A percentile compares a stretch with the other conserved stretches of the same genome.
Conservation (phyloP, 53 echinoderm and acorn worm species). For the Mesocentrotus franciscanus region DNA sequence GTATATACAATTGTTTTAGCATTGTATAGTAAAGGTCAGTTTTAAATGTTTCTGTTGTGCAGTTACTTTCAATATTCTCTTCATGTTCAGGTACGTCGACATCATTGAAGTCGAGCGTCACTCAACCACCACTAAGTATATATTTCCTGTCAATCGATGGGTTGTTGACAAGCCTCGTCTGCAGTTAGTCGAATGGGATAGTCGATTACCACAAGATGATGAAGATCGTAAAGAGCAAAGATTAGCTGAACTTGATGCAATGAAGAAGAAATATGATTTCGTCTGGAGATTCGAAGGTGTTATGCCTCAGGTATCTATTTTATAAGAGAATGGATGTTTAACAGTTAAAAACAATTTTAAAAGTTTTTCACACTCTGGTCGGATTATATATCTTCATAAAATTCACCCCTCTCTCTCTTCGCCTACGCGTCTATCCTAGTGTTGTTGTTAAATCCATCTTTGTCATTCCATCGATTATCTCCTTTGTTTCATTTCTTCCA, state of each 20-base stretch:
- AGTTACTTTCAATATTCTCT: neutral
- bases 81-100: conserved; percentile 66
- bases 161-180: conserved; percentile 67
- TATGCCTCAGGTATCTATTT: conserved; percentile 70
- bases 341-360: too few relatives aligned
- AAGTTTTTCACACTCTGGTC: too few relatives aligned
- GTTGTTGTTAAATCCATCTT: neutral
- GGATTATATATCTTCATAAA: neutral
- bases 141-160: conserved; percentile 90
- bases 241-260: conserved; percentile 75
- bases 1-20: too few relatives aligned
- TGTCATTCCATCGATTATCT: neutral
- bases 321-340: too few relatives aligned
- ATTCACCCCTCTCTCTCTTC: neutral
- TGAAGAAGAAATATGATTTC: conserved; percentile 73
- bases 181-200: conserved; percentile 76
- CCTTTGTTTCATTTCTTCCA: neutral
- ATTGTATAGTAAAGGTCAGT: neutral
- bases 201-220: conserved; percentile 79
- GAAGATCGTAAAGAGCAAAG: conserved; percentile 66
- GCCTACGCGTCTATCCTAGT: neutral
- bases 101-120: conserved; percentile 77
- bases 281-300: conserved; percentile 72
- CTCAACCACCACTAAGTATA: conserved; percentile 54
- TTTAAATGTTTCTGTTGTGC: neutral